Evolutionary conservation across 2,888 invertebrate genomes (phyloP).

Genomic region (Tachina fera): DNA sequence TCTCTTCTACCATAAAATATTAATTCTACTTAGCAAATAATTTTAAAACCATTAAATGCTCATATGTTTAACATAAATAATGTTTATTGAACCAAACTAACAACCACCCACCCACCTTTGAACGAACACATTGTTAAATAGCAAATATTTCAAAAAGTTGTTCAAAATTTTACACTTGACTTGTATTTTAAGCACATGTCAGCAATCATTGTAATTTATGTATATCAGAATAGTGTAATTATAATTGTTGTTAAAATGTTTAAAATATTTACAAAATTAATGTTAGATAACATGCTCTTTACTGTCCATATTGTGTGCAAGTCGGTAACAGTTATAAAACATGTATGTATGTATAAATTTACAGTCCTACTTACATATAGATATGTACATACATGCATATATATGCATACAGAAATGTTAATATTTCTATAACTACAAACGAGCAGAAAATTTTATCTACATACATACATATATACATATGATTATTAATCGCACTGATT

Average conservation of each 20-base stretch:
- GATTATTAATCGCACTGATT: too few relatives aligned
- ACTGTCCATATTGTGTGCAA: background rate
- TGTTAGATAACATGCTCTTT: conserved; percentile 50
- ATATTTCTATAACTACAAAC: too few relatives aligned
- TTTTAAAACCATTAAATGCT: conserved; percentile 3
- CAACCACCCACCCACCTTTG: background rate
- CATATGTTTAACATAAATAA: background rate
- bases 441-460: too few relatives aligned
- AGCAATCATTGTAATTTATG: conserved; percentile 47
- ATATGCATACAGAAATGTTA: too few relatives aligned
- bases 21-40: background rate
- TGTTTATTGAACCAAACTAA: conserved; percentile 20
- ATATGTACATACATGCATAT: background rate
- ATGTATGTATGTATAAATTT: background rate
- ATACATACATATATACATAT: too few relatives aligned
- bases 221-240: conserved; percentile 26
- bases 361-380: background rate
- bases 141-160: conserved; percentile 33
- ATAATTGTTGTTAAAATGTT: conserved; percentile 41
- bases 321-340: conserved; percentile 38
- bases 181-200: conserved; percentile 52
- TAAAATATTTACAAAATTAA: conserved; percentile 53
- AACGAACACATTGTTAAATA: conserved; percentile 12
- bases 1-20: background rate
- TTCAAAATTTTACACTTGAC: conserved; percentile 45